Conservation (phyloP, 2,113 vertebrate species). For the Engraulis encrasicolus region DNA sequence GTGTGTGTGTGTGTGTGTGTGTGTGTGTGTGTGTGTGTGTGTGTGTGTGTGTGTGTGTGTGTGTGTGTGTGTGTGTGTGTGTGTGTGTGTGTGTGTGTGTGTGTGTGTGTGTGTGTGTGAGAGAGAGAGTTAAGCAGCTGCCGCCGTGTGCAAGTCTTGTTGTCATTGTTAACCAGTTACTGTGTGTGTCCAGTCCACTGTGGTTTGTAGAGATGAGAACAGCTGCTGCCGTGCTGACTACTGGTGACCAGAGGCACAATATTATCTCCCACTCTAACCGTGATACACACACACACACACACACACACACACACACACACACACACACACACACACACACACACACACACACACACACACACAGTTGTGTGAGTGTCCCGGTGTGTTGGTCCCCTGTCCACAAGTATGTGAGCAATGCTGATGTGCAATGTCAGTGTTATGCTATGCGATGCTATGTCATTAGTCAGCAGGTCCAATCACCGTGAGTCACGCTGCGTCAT, state of each 20-base stretch:
- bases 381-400: background rate
- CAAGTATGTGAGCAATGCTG: background rate
- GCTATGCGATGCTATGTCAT: too few relatives aligned
- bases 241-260: background rate
- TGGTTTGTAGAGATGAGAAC: constrained; percentile 5
- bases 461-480: background rate
- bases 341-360: background rate
- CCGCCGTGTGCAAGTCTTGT: background rate
- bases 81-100: background rate
- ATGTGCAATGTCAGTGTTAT: background rate
- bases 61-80: background rate
- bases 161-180: constrained; percentile 3
- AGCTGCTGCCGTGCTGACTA: too few relatives aligned
- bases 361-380: background rate
- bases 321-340: background rate
- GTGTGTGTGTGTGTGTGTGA: background rate
- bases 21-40: background rate
- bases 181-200: background rate
- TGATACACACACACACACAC: constrained; percentile 2
- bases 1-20: background rate
- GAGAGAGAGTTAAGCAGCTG: background rate
- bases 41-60: background rate
- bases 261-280: background rate
- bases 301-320: constrained; percentile 7
- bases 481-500: background rate